Evolutionary conservation across 2,888 invertebrate genomes (phyloP).

Genomic region (Melinopterus prodromus): DNA sequence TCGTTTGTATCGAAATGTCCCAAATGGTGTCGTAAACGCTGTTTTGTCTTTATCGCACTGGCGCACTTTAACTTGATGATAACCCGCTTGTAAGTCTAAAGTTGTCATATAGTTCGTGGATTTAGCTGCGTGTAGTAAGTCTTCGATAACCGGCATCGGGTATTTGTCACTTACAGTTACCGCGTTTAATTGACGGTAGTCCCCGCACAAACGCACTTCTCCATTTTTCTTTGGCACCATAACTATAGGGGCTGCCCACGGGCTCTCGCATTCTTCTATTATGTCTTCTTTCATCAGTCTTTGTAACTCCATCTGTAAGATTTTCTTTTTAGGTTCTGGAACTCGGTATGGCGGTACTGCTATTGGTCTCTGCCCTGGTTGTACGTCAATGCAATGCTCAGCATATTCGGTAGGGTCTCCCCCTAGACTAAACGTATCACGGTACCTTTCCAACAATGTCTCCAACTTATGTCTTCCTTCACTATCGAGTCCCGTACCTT

Average conservation of each 20-base stretch:
- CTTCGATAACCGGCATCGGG: slow-evolving; percentile 44
- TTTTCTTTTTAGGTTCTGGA: slow-evolving; percentile 44
- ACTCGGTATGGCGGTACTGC: slow-evolving; percentile 52
- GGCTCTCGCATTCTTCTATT: slow-evolving; percentile 20
- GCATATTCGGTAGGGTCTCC: no score
- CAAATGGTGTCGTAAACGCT: slow-evolving; percentile 41
- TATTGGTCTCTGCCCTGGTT: slow-evolving; percentile 43
- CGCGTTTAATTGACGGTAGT: slow-evolving; percentile 41
- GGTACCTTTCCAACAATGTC: no score
- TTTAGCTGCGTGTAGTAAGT: slow-evolving; percentile 39
- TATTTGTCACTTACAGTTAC: slow-evolving; percentile 42
- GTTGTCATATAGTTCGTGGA: slow-evolving; percentile 36
- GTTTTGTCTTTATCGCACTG: slow-evolving; percentile 37
- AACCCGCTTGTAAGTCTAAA: slow-evolving; percentile 39
- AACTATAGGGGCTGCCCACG: slow-evolving; percentile 25
- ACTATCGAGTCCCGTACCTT: no score
- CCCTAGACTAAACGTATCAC: no score
- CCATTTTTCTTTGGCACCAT: slow-evolving; percentile 29
- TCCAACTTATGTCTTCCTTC: no score
- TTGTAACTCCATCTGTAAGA: slow-evolving; percentile 47
- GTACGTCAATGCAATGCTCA: no score
- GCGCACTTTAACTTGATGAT: slow-evolving; percentile 36
- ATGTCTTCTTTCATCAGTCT: slow-evolving; percentile 46
- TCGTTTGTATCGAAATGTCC: slow-evolving; percentile 40
- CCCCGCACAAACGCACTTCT: slow-evolving; percentile 38